These are phyloP conservation scores for Stomorhina lunata DNA, from an alignment of 2,888 invertebrate species.

Conservation along the genomic window DNA sequence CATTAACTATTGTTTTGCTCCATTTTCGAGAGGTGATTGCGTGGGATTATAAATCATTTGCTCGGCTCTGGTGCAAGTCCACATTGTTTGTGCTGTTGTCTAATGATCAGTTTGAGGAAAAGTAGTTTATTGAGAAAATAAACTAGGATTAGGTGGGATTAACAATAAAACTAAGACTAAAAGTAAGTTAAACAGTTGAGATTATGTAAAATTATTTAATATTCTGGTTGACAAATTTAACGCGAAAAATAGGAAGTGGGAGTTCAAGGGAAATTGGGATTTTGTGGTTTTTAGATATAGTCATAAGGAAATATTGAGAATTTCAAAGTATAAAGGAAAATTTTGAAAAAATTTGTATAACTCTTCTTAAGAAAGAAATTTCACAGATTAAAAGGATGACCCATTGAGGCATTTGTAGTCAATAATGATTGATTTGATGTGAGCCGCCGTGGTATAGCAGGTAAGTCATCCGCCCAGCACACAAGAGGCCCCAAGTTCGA, in stretches of 20 bases:
- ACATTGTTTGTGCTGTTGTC: neutral
- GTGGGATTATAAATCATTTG: constrained; percentile 56
- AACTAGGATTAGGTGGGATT: constrained; percentile 27
- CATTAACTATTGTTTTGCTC: constrained; percentile 63
- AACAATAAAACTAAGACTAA: constrained; percentile 1
- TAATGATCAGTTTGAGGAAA: constrained; percentile 53
- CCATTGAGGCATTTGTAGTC: too few relatives aligned
- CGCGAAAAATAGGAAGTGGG: neutral
- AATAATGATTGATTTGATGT: too few relatives aligned
- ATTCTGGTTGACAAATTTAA: constrained; percentile 11
- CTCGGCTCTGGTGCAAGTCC: neutral
- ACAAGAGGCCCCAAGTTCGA: too few relatives aligned
- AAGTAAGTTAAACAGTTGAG: constrained; percentile 53
- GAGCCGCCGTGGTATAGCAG: too few relatives aligned
- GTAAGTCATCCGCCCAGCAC: too few relatives aligned
- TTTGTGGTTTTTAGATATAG: neutral
- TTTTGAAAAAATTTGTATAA: too few relatives aligned
- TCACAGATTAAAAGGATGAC: too few relatives aligned
- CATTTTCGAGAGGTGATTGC: constrained; percentile 54
- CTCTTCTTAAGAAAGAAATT: too few relatives aligned
- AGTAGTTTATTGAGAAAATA: constrained; percentile 56
- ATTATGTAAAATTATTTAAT: constrained; percentile 62
- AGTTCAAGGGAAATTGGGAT: neutral
- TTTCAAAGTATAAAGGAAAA: too few relatives aligned
- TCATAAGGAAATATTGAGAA: neutral